A percentile compares a stretch with the other conserved stretches of the same genome.
Conservation (phyloP, 2,797 vertebrate genomes). For the Mycteria americana region DNA sequence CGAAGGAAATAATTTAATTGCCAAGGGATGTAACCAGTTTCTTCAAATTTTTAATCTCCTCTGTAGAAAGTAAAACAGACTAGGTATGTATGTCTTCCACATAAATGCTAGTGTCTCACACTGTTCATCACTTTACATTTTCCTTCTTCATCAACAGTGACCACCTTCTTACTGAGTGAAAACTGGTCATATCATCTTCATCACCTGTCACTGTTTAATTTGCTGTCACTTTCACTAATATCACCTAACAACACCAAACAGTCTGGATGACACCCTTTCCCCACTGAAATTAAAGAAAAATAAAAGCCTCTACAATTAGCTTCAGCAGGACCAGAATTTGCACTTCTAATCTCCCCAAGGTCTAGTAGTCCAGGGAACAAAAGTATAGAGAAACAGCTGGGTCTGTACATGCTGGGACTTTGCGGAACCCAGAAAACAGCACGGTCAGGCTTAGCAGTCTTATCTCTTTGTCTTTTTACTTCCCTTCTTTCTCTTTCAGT, state of each 20-base stretch:
- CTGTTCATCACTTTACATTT: neutral
- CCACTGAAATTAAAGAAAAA: neutral
- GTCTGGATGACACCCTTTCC: neutral
- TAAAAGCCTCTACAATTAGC: neutral
- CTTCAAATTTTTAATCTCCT: neutral
- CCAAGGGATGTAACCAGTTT: neutral
- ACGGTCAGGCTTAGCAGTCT: neutral
- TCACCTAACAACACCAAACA: neutral
- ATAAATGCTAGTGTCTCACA: neutral
- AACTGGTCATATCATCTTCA: neutral
- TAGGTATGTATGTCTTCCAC: neutral
- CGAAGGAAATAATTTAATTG: slow-evolving; percentile 19
- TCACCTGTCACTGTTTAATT: neutral
- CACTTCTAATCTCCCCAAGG: neutral
- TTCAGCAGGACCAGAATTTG: neutral
- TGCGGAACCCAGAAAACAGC: neutral
- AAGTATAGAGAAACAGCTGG: neutral
- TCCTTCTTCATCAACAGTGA: neutral
- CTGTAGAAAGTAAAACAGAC: neutral
- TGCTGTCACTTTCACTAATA: neutral
- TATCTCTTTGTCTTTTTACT: neutral
- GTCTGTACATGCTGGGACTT: neutral
- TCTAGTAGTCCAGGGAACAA: neutral
- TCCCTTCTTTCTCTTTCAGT: neutral
- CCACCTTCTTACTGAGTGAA: neutral